Base-by-base conservation (phyloP, 2,113 vertebrate species). In the Scolopax mira region DNA sequence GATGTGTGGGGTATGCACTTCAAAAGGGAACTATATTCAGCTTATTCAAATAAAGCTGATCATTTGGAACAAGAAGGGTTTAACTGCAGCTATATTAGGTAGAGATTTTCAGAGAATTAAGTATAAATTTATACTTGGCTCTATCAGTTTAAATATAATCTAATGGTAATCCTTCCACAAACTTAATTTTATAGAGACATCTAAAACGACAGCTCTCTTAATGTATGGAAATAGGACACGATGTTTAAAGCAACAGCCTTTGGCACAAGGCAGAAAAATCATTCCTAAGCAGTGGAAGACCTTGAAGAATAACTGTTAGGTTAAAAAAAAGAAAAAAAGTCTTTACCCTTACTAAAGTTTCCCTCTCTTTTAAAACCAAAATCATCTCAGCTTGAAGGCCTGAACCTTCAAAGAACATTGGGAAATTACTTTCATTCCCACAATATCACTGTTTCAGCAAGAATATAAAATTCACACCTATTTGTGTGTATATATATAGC, bases 201-300 rank as follows among this genome's bases (percentile, higher is more conserved):
- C 55, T 71, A n/a, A 89, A 85, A 94, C 46, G 87, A 71, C 2
- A 2, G 66, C 30, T 66, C 64, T 82, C 64, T 66, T 96, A 96
- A 97, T 91, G 85, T 79, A 94, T 95, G 97, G 96, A 97, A 97
- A 94, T 93, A 94, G 94, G 94, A 60, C 80, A 92, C 80, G 66
- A 91, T 57, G 65, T 70, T 95, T 89, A 95, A 97, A 90, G 87
- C 55, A 94, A 52, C 39, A 92, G 86, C 46, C 84, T 96, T 86
- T 91, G 77, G 96, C 74, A 94, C 25, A 33, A 92, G 82, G 54
- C 70, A 94, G 46, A 73, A 85, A 95, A 94, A 89, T 69, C 21
- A 31, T 18, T 77, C 49, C 66, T 83, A 70, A 79, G 25, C 4
- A 92, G 60, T 19, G n/a, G 62, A 74, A 93, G 60, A 80, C 69